These are phyloP conservation scores for Druceiella hillmani DNA, from an alignment of 2,888 invertebrate species.

Conservation along the genomic window DNA sequence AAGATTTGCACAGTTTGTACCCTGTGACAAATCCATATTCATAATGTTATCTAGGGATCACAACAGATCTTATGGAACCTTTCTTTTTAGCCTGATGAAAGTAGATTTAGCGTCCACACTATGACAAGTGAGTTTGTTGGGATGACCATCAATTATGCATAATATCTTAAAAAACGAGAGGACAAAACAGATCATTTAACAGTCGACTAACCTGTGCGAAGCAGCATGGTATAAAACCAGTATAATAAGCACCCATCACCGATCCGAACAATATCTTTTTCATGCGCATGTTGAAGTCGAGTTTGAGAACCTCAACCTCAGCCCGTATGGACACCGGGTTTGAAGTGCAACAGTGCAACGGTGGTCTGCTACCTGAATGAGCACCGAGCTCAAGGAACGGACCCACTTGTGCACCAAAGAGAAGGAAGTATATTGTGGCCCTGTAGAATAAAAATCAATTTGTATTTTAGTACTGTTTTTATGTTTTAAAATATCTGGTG, in stretches of 20 bases:
- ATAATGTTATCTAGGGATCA: too few species aligned
- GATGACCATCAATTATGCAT: too few species aligned
- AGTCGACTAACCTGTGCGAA: constrained; percentile 68
- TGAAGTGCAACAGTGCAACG: constrained; percentile 71
- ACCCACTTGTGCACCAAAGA: constrained; percentile 73
- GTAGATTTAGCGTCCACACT: too few species aligned
- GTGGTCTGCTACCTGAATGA: constrained; percentile 52
- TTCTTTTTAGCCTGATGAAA: too few species aligned
- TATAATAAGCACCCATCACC: constrained; percentile 80
- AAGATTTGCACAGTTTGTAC: too few species aligned
- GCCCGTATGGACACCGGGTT: constrained; percentile 67
- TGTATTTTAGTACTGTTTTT: too few species aligned
- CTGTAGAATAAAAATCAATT: constrained; percentile 37
- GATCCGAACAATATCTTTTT: constrained; percentile 86
- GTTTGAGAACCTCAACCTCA: constrained; percentile 79
- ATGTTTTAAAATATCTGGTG: too few species aligned
- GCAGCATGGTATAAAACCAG: constrained; percentile 83
- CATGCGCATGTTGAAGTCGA: constrained; percentile 84
- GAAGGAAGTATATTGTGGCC: constrained; percentile 68
- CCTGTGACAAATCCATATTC: too few species aligned
- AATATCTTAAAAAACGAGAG: too few species aligned
- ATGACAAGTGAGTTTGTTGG: too few species aligned
- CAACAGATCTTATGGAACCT: too few species aligned
- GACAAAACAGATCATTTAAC: constrained; percentile 1
- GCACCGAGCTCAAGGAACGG: constrained; percentile 67